phyloP scores from a whole-genome alignment of 23 tunicate species.

The Clavelina lepadiformis region DNA sequence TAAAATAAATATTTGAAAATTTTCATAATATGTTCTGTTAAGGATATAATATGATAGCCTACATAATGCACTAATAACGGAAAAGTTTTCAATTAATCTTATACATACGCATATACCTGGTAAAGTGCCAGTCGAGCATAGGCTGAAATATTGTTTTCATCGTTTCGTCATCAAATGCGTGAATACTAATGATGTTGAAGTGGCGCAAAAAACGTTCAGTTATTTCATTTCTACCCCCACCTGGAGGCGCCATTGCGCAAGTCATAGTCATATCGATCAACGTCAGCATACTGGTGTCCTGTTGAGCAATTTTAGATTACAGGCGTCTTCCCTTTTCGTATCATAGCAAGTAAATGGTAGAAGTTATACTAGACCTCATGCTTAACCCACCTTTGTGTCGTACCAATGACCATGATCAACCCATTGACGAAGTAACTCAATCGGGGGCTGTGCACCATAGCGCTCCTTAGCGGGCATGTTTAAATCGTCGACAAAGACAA shows the following conservation, averaged over 20 bases:
- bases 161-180: conserved; percentile 81
- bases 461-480: conserved; percentile 99
- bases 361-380: background rate
- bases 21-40: background rate
- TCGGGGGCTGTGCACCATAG: conserved; percentile 92
- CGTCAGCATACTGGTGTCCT: conserved; percentile 72
- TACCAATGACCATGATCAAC: conserved; percentile 88
- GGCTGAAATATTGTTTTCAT: conserved; percentile 90
- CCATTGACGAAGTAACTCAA: conserved; percentile 82
- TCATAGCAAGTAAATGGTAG: background rate
- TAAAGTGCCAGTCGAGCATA: conserved; percentile 88
- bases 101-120: conserved; percentile 31
- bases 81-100: background rate
- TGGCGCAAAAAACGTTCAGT: conserved; percentile 80
- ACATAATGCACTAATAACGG: background rate
- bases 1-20: too few species aligned
- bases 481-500: conserved; percentile 95
- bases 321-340: background rate
- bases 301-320: background rate
- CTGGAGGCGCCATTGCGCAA: conserved; percentile 92
- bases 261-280: conserved; percentile 65
- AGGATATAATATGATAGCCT: background rate
- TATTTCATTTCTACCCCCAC: conserved; percentile 90
- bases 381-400: conserved; percentile 56
- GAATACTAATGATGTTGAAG: conserved; percentile 78